Conservation (phyloP, 1,140 invertebrate species). For the Palaemon carinicauda region DNA sequence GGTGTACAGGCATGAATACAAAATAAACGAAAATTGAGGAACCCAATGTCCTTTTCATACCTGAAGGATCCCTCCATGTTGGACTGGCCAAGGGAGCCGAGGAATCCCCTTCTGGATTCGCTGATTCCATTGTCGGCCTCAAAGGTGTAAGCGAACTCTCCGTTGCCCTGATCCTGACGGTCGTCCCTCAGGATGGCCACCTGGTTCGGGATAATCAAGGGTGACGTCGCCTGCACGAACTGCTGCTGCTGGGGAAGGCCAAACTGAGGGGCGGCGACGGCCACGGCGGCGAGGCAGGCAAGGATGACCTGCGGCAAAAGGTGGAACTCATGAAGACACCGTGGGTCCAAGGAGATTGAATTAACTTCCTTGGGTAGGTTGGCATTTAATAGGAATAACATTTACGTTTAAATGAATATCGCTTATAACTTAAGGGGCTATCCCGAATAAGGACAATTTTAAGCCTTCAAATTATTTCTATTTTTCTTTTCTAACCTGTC, state of each 20-base stretch:
- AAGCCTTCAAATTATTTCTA: too few species aligned
- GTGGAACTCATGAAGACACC: too few species aligned
- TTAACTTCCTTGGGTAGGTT: too few species aligned
- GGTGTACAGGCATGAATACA: too few species aligned
- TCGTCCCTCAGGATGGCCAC: conserved; percentile 29
- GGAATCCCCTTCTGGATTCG: neutral
- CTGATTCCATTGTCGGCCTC: conserved; percentile 22
- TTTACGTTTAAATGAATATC: too few species aligned
- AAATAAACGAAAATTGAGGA: too few species aligned
- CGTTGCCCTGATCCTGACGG: conserved; percentile 10
- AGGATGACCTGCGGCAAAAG: conserved; percentile 33
- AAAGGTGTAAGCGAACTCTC: conserved; percentile 27
- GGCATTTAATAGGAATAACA: too few species aligned
- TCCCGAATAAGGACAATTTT: too few species aligned
- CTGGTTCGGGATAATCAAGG: neutral
- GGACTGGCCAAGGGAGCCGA: neutral
- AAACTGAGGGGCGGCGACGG: conserved; percentile 13
- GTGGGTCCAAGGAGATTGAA: too few species aligned
- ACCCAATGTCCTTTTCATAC: neutral
- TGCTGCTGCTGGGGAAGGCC: neutral
- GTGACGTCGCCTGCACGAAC: too few species aligned
- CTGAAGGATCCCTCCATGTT: conserved; percentile 34
- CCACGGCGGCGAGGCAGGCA: conserved; percentile 23
- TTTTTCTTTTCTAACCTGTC: too few species aligned
- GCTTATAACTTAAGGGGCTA: too few species aligned